Evolutionary conservation across 2,113 vertebrate species (phyloP).

Genomic region (Semicossyphus pulcher): DNA sequence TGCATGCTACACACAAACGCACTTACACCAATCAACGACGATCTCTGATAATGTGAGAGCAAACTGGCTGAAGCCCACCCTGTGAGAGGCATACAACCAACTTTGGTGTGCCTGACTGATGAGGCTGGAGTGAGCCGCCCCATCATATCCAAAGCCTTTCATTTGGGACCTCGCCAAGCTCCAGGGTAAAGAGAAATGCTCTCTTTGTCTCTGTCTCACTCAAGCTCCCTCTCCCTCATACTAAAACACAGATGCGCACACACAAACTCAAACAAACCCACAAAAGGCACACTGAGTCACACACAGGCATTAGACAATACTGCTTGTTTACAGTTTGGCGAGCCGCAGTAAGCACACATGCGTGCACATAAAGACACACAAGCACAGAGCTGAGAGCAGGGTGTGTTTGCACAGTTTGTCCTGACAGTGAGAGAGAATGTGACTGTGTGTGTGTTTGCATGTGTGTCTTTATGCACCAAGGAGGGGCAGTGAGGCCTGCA

Average conservation of each 20-base stretch:
- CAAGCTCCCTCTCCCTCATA: constrained; percentile 80
- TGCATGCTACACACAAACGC: constrained; percentile 22
- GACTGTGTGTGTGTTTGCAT: constrained; percentile 23
- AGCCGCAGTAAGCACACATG: constrained; percentile 77
- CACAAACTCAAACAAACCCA: constrained; percentile 83
- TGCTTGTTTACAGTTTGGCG: constrained; percentile 86
- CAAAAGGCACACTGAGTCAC: constrained; percentile 83
- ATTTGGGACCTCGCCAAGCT: constrained; percentile 77
- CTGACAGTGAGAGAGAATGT: constrained; percentile 68
- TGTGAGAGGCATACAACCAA: constrained; percentile 57
- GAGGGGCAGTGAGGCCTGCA: constrained; percentile 58
- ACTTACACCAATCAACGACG: background rate
- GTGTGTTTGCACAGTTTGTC: constrained; percentile 78
- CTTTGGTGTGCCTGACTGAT: constrained; percentile 67
- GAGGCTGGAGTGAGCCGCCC: constrained; percentile 69
- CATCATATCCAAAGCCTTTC: constrained; percentile 83
- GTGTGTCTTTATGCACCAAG: constrained; percentile 57
- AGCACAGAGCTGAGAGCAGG: constrained; percentile 64
- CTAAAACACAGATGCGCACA: constrained; percentile 83
- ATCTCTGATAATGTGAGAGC: constrained; percentile 21
- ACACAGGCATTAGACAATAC: constrained; percentile 85
- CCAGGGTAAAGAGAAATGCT: constrained; percentile 82
- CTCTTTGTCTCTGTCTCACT: constrained; percentile 83
- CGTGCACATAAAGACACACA: constrained; percentile 75
- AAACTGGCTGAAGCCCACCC: constrained; percentile 55